phyloP scores from a whole-genome alignment of 2,113 vertebrate species.

The Gallinago media region DNA sequence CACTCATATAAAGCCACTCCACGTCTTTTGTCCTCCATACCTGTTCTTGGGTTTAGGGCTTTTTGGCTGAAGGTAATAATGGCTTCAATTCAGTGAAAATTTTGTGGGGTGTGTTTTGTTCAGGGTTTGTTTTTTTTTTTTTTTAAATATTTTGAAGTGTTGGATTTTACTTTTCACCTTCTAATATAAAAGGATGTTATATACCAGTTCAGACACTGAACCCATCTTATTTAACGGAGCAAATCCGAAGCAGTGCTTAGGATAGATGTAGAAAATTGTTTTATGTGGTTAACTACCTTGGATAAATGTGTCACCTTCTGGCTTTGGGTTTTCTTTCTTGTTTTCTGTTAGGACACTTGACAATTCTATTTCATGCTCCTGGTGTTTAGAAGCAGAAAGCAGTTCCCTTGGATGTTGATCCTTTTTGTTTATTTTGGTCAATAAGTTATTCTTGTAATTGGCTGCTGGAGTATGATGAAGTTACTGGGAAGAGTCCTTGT shows the following conservation, averaged over 20 bases:
- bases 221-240: background rate
- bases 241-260: background rate
- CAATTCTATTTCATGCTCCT: background rate
- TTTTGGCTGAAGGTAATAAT: background rate
- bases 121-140: too few relatives aligned
- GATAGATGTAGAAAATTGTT: background rate
- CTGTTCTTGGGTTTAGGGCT: background rate
- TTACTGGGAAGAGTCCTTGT: background rate
- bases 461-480: fast-evolving
- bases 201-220: fast-evolving
- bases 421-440: background rate
- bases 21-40: background rate
- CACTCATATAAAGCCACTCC: background rate
- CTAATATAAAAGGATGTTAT: background rate
- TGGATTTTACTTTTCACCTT: fast-evolving
- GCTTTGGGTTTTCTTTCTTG: background rate
- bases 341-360: background rate
- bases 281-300: fast-evolving
- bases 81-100: fast-evolving
- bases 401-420: fast-evolving
- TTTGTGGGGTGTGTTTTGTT: background rate
- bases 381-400: background rate
- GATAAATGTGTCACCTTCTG: fast-evolving
- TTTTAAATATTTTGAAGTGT: too few relatives aligned
- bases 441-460: background rate